A percentile compares a stretch with the other conserved stretches of the same genome.
Conservation (phyloP, 2,113 vertebrate genomes). For the Genyomyrus donnyi region DNA sequence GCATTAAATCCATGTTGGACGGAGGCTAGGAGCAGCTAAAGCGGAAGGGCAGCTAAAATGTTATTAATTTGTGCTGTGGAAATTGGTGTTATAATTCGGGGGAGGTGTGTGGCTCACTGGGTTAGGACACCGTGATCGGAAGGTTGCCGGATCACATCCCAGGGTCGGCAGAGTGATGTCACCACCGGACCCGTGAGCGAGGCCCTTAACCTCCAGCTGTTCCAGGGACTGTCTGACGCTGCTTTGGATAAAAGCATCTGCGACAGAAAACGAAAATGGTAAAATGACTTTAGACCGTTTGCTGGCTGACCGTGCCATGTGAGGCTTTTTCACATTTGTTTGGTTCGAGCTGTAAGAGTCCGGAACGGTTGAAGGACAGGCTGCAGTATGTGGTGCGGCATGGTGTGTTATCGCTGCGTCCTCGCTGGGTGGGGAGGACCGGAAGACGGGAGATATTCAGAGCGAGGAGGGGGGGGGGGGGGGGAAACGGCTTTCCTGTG, state of each 20-base stretch:
- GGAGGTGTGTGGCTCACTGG: not conserved
- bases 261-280: not conserved
- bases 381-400: not conserved
- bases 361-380: not conserved
- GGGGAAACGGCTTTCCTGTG: conserved; percentile 12
- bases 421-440: not conserved
- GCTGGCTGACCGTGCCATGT: not conserved
- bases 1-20: conserved; percentile 8
- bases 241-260: not conserved
- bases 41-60: not conserved
- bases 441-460: not conserved
- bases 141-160: not conserved
- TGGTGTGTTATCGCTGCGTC: not conserved
- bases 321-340: not conserved
- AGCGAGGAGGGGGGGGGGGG: not conserved
- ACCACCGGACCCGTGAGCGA: not conserved
- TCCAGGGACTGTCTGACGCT: not conserved
- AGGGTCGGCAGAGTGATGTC: not conserved
- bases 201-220: not conserved
- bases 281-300: not conserved
- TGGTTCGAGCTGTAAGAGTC: not conserved
- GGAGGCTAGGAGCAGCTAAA: not conserved
- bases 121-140: not conserved
- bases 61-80: not conserved
- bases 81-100: not conserved